Percentiles rank a stretch among this genome's conserved stretches.
These are phyloP conservation scores for Taenaris catops DNA, from an alignment of 2,888 invertebrate genomes.

Conservation along the genomic window DNA sequence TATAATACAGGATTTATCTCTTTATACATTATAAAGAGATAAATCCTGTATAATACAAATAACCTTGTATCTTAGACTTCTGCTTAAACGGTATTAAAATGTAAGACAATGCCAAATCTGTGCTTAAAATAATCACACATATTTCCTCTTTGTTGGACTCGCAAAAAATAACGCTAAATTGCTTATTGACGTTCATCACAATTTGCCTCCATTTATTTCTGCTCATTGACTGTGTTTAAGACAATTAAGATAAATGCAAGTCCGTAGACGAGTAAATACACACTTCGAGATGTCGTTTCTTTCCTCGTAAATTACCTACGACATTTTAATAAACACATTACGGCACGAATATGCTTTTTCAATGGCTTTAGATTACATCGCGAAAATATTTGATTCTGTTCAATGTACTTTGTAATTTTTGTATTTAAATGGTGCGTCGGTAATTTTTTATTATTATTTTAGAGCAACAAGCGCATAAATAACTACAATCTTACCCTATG, in stretches of 20 bases:
- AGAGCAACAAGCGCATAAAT: too few species aligned
- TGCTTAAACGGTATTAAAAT: too few species aligned
- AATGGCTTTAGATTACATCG: slow-evolving; percentile 61
- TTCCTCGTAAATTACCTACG: slow-evolving; percentile 59
- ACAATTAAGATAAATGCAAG: slow-evolving; percentile 24
- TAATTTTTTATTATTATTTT: too few species aligned
- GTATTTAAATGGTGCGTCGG: slow-evolving; percentile 28
- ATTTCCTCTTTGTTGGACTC: neutral
- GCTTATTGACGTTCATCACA: slow-evolving; percentile 10
- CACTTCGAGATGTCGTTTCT: slow-evolving; percentile 24
- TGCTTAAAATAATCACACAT: too few species aligned
- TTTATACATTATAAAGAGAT: too few species aligned
- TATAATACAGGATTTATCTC: too few species aligned
- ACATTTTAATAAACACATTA: slow-evolving; percentile 77
- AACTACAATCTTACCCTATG: too few species aligned
- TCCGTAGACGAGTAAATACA: slow-evolving; percentile 8
- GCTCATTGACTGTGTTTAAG: slow-evolving; percentile 16
- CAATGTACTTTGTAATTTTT: slow-evolving; percentile 53
- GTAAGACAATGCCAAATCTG: too few species aligned
- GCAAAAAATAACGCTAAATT: slow-evolving; percentile 4
- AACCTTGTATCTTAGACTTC: too few species aligned
- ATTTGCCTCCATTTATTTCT: slow-evolving; percentile 14
- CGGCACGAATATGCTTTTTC: slow-evolving; percentile 58
- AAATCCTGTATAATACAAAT: too few species aligned
- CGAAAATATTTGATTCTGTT: slow-evolving; percentile 58